Base-by-base conservation (phyloP, 1,140 invertebrate species). In the Triops cancriformis region DNA sequence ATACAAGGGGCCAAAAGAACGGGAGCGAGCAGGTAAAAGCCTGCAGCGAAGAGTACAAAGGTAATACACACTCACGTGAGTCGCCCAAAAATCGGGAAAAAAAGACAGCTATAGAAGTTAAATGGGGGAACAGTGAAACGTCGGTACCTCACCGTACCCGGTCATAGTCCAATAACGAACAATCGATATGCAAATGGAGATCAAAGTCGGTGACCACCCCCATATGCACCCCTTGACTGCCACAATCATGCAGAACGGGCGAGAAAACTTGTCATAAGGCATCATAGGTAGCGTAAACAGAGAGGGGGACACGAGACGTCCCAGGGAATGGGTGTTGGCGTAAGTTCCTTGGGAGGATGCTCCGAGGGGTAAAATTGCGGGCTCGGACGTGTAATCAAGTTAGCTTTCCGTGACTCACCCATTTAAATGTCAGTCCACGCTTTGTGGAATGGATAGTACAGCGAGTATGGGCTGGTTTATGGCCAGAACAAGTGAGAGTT, bases 331-430 rank as follows among this genome's bases (percentile, higher is more conserved):
- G 45, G 45, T 64, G 31, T 64, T 5, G 45, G 23, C 3, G 51
- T 23, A 64, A 37, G 31, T 37, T 37, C 31, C 51, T n/a, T 11
- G 45, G 14, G 5, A 23, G 45, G 4, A n/a, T 9, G 51, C 51
- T 64, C 10, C 31, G 51, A 23, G 51, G 51, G 51, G 14, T 64
- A n/a, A 64, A 64, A 64, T 64, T 0, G 51, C 51, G 51, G 51
- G 51, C 14, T 64, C 18, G 6, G 23, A 64, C 18, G 14, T 64
- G 51, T 64, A 64, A 64, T 64, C 51, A 64, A 64, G 51, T 23
- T 64, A 64, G 51, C 51, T 64, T 64, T 64, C 45, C 51, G 51
- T 64, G 51, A 64, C 51, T 64, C 51, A 64, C 23, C n/a, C 51
- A 64, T 64, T 64, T 64, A 64, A 64, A 64, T 6, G 14, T 23